Evolutionary conservation across 2,113 vertebrate species (phyloP).

Genomic region (Neoarius graeffei): DNA sequence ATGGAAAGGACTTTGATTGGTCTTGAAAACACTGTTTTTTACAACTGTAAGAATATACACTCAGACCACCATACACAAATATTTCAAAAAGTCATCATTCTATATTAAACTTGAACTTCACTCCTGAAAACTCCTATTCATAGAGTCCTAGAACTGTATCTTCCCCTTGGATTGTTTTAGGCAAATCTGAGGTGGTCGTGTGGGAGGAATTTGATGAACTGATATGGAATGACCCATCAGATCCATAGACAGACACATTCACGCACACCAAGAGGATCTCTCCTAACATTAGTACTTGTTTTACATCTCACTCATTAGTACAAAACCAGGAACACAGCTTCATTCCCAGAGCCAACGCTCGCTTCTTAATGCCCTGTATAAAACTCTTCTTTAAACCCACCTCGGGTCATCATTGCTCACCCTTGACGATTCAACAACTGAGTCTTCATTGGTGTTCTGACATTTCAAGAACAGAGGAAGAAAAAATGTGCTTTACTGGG

Average conservation of each 20-base stretch:
- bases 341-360: slow-evolving; percentile 3
- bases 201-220: too few species aligned
- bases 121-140: too few species aligned
- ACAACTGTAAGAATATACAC: too few species aligned
- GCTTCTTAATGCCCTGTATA: neutral
- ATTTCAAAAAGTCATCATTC: too few species aligned
- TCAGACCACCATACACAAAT: too few species aligned
- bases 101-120: too few species aligned
- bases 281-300: neutral
- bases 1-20: too few species aligned
- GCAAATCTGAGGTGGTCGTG: too few species aligned
- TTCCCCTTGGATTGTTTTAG: too few species aligned
- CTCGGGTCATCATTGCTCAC: slow-evolving; percentile 6
- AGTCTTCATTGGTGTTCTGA: neutral
- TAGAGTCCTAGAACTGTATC: too few species aligned
- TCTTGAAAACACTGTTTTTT: too few species aligned
- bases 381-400: neutral
- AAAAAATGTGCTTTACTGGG: neutral
- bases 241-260: neutral
- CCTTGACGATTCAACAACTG: neutral
- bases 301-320: neutral
- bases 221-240: too few species aligned
- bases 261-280: neutral
- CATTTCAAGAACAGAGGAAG: slow-evolving; percentile 25
- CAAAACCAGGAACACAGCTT: neutral